These are phyloP conservation scores for Acridotheres tristis DNA, from an alignment of 2,797 vertebrate genomes.

Conservation along the genomic window DNA sequence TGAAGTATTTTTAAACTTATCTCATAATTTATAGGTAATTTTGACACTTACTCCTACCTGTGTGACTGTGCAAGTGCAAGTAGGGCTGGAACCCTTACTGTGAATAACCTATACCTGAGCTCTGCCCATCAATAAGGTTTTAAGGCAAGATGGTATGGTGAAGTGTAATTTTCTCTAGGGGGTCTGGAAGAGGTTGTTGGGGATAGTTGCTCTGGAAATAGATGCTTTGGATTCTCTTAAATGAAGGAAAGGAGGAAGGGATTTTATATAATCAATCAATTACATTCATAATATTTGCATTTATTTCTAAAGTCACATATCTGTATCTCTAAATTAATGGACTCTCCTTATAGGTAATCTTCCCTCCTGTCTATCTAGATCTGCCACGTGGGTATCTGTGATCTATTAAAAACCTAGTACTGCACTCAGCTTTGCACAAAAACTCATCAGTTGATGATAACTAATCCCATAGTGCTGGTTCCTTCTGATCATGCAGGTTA, in stretches of 20 bases:
- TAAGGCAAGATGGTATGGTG: background rate
- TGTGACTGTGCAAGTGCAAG: background rate
- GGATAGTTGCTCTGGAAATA: background rate
- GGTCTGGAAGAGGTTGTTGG: background rate
- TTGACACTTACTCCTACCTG: background rate
- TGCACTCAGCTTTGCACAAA: background rate
- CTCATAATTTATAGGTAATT: background rate
- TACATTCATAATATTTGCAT: background rate
- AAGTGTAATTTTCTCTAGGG: background rate
- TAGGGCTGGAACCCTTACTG: background rate
- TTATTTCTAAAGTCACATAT: background rate
- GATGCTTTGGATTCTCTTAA: background rate
- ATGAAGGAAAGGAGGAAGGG: background rate
- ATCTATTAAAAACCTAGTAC: background rate
- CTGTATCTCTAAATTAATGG: background rate
- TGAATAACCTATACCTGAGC: background rate
- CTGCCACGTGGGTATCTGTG: rapidly evolving
- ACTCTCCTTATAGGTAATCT: background rate
- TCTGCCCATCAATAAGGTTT: background rate
- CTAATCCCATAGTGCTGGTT: background rate
- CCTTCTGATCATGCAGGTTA: background rate
- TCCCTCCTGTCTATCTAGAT: background rate
- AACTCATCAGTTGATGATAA: background rate
- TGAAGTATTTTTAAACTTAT: background rate
- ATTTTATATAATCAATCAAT: background rate